phyloP scores from a whole-genome alignment of 2,888 invertebrate genomes.

The Andrena bicolor region DNA sequence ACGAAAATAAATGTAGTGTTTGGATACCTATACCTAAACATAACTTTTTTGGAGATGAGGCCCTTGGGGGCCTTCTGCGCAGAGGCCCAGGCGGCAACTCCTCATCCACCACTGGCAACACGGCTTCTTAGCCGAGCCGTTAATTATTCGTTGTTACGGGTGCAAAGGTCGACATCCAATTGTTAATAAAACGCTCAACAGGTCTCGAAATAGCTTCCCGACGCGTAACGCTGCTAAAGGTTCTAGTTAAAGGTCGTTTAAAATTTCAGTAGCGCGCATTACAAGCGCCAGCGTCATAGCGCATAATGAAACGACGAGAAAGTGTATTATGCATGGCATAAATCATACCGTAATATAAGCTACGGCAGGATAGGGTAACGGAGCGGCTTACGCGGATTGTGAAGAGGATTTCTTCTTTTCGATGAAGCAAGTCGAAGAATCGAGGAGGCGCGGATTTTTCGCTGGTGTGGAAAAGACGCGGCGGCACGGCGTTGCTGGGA shows the following conservation, averaged over 20 bases:
- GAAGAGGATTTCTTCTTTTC: no score
- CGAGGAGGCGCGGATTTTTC: background rate
- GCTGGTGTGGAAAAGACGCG: background rate
- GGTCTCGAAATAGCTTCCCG: slow-evolving; percentile 10
- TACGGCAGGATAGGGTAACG: background rate
- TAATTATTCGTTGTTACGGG: background rate
- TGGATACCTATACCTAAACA: no score
- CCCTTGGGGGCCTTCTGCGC: no score
- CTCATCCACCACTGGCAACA: no score
- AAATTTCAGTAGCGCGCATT: slow-evolving; percentile 39
- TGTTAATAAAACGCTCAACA: slow-evolving; percentile 20
- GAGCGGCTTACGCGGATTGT: background rate
- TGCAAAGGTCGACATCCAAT: slow-evolving; percentile 15
- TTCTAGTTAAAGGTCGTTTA: slow-evolving; percentile 30
- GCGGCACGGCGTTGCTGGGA: background rate
- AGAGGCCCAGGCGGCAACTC: no score
- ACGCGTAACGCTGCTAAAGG: slow-evolving; percentile 25
- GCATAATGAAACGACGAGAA: slow-evolving; percentile 14
- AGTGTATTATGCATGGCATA: slow-evolving; percentile 26
- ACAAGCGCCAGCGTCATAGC: background rate
- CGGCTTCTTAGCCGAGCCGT: background rate
- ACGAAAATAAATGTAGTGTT: no score
- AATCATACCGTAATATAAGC: slow-evolving; percentile 10
- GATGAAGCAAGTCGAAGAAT: background rate
- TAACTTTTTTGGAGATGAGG: no score